Conservation (phyloP, 2,113 vertebrate species). For the Callaeas wilsoni region DNA sequence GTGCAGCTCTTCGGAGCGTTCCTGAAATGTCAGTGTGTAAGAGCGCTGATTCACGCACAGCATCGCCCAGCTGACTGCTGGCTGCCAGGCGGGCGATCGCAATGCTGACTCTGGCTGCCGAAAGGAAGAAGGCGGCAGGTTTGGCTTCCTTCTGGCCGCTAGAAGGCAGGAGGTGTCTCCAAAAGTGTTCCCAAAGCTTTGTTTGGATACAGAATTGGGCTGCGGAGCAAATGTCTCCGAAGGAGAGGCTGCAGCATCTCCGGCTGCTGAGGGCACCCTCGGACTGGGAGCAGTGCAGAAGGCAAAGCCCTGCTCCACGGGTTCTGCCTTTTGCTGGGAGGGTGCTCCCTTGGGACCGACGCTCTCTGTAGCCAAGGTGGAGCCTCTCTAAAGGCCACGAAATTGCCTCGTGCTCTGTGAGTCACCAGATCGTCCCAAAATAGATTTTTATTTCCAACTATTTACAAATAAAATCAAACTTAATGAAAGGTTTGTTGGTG, state of each 20-base stretch:
- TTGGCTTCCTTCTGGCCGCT: not conserved
- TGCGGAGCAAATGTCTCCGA: not conserved
- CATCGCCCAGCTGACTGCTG: not conserved
- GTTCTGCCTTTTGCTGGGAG: not conserved
- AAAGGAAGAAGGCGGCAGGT: not conserved
- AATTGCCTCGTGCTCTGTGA: constrained; percentile 7
- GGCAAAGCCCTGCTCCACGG: not conserved
- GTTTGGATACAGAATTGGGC: not conserved
- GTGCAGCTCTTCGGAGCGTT: not conserved
- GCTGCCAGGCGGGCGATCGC: not conserved
- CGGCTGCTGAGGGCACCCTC: not conserved
- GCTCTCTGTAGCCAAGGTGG: not conserved
- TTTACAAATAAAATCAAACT: constrained; percentile 45
- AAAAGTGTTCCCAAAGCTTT: not conserved
- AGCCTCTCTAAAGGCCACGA: not conserved
- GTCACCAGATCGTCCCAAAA: constrained; percentile 24
- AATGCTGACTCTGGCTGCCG: not conserved
- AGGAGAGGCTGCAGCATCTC: not conserved
- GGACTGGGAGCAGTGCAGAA: not conserved
- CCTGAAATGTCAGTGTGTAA: not conserved
- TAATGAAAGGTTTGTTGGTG: not conserved
- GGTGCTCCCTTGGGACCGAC: not conserved
- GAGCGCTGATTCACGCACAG: not conserved
- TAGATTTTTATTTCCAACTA: constrained; percentile 20
- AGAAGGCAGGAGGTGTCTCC: not conserved